Base-by-base conservation (phyloP, 2,888 invertebrate species). In the Acleris cristana region DNA sequence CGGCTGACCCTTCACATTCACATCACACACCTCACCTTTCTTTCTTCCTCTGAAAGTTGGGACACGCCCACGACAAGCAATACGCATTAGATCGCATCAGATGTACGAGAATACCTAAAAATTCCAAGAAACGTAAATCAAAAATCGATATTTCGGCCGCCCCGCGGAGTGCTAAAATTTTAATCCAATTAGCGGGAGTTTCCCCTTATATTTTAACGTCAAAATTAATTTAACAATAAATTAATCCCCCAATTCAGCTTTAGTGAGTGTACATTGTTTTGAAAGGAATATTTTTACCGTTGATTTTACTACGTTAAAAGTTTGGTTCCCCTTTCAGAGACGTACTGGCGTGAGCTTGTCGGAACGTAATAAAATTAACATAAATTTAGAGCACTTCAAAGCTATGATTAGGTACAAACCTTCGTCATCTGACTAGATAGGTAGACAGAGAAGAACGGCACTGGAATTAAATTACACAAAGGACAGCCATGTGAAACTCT, bases 111-210 rank as follows among this genome's bases (percentile, higher is more conserved):
- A 55, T 16, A 12, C 34, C 16, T 12, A 52, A 48, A 55, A 16
- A 51, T 63, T 58, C 23, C 72, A 72, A 72, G 57, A 45, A 44
- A 71, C 72, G 65, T 74, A 80, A 80, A 81, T 80, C 75, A 81
- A 81, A 86, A 87, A 85, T 88, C 86, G 77, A 86, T 88, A 81
- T 70, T 69, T 40, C 55, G 70, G 57, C 74, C 77, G 77, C 82
- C 81, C 74, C 80, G 80, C 81, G 82, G 79, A 84, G 84, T 83
- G 83, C 79, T 83, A 86, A 86, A 86, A 88, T 89, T 84, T 86
- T 86, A 89, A 90, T 88, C 88, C 85, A 89, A 89, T 90, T 89
- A 88, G 73, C 73, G 79, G 74, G 75, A 74, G 79, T 73, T 83
- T 83, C 79, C 82, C 82, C 78, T 81, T 76, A 85, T 85, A 84